Evolutionary conservation across 2,797 vertebrate species (phyloP).

Genomic region (Phrynocephalus forsythii): DNA sequence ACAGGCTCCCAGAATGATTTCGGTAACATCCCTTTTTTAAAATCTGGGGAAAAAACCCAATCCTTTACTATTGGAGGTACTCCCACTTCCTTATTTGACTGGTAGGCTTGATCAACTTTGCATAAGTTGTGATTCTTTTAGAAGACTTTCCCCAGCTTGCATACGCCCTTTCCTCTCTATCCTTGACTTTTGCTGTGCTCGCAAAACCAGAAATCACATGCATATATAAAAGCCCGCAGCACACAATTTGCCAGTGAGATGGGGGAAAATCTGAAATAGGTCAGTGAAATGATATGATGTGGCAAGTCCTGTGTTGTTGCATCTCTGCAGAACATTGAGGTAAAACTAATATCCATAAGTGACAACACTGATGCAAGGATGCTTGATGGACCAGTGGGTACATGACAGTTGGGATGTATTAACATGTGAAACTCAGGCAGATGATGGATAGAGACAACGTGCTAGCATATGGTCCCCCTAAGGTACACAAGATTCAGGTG

Average conservation of each 20-base stretch:
- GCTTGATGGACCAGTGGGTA: not conserved
- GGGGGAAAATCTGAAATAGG: conserved; percentile 21
- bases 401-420: not conserved
- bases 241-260: not conserved
- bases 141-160: not conserved
- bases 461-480: not conserved
- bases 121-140: not conserved
- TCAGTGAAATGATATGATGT: not conserved
- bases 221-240: not conserved
- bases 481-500: not conserved
- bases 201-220: conserved; percentile 33
- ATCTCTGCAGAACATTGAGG: fast-evolving
- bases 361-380: not conserved
- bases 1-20: not conserved
- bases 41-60: too few relatives aligned
- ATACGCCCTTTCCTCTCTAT: not conserved
- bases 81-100: not conserved
- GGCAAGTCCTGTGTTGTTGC: conserved; percentile 10
- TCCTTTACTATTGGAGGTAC: not conserved
- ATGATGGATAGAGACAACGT: not conserved
- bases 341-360: not conserved
- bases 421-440: not conserved
- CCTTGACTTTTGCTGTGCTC: not conserved
- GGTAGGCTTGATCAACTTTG: not conserved
- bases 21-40: not conserved